Evolutionary conservation across 2,113 vertebrate species (phyloP).

Genomic region (Peromyscus californicus): DNA sequence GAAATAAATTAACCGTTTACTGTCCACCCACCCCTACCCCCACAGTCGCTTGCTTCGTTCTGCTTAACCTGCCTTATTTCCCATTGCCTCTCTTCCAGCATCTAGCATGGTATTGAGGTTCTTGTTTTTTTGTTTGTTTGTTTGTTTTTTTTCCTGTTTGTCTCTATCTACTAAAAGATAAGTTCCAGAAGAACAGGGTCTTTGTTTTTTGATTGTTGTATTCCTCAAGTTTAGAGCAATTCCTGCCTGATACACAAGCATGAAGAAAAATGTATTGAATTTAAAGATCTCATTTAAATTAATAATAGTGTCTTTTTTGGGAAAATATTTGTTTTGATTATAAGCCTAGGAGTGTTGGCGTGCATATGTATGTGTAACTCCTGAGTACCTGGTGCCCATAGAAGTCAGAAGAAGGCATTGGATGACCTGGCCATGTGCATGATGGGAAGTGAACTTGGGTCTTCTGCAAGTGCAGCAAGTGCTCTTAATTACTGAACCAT

Average conservation of each 20-base stretch:
- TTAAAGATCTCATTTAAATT: not conserved
- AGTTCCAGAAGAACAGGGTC: not conserved
- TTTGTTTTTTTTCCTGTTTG: not conserved
- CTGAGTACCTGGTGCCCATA: not conserved
- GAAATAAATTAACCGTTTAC: not conserved
- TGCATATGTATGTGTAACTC: not conserved
- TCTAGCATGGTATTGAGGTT: not conserved
- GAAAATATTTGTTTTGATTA: not conserved
- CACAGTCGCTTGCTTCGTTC: rapidly evolving
- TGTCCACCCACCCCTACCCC: rapidly evolving
- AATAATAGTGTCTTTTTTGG: not conserved
- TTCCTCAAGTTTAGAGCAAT: not conserved
- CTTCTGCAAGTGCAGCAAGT: not conserved
- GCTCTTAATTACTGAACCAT: not conserved
- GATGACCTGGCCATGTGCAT: not conserved
- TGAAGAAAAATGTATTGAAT: not conserved
- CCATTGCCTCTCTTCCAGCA: not conserved
- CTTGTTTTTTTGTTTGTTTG: not conserved
- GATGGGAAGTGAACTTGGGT: not conserved
- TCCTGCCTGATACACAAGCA: not conserved
- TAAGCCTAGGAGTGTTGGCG: too few relatives aligned
- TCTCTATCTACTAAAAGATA: not conserved
- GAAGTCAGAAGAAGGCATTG: not conserved
- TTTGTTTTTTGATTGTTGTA: not conserved
- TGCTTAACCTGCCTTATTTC: not conserved